Conservation (phyloP, 2,797 vertebrate species). For the Coracias cyanogaster region DNA sequence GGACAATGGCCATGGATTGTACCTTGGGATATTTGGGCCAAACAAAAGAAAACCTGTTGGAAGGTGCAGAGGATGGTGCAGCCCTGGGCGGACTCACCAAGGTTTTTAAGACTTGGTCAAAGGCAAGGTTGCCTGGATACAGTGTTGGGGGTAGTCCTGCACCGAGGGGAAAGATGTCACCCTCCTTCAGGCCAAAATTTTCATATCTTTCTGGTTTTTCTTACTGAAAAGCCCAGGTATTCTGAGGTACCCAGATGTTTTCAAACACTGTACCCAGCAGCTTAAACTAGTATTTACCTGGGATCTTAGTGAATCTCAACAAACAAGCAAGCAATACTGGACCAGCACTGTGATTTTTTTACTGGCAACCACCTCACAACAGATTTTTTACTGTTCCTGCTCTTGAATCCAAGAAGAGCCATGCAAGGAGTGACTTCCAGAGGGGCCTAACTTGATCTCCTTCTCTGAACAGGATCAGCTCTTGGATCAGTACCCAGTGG, state of each 20-base stretch:
- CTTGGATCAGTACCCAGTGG: not conserved
- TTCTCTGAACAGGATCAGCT: not conserved
- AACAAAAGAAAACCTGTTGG: not conserved
- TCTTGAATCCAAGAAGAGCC: not conserved
- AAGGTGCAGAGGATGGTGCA: not conserved
- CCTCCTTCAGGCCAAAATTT: not conserved
- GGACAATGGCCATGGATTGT: not conserved
- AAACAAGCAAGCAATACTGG: not conserved
- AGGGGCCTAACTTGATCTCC: not conserved
- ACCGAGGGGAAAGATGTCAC: not conserved
- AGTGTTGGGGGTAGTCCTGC: too few species aligned
- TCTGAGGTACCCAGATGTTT: not conserved
- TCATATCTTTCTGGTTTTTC: not conserved
- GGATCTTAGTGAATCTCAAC: not conserved
- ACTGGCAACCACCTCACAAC: not conserved
- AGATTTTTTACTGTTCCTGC: not conserved
- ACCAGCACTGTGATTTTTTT: not conserved
- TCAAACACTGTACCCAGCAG: not conserved
- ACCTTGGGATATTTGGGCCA: accelerated
- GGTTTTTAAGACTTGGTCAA: not conserved
- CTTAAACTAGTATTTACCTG: not conserved
- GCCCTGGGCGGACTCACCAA: not conserved
- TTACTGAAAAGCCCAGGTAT: not conserved
- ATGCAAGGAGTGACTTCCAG: not conserved
- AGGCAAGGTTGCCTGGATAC: not conserved